A percentile compares a stretch with the other conserved stretches of the same genome.
These are phyloP conservation scores for Dendroctonus valens DNA, from an alignment of 1,140 invertebrate genomes.

Conservation along the genomic window DNA sequence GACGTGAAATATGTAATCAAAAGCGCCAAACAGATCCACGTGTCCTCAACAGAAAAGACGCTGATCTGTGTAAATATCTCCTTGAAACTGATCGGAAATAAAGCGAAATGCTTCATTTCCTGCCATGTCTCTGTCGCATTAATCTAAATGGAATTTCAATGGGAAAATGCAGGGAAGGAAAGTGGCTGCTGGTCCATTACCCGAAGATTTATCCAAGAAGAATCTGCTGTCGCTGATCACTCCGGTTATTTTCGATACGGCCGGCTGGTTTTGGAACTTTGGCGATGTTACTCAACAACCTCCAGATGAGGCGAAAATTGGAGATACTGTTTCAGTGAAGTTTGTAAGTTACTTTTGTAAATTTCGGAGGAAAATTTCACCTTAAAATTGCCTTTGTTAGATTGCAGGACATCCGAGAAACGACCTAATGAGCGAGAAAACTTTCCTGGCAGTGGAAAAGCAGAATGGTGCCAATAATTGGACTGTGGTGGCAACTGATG, in stretches of 20 bases:
- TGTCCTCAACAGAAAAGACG: no score
- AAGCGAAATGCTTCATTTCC: no score
- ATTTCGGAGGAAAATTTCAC: background rate
- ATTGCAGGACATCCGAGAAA: constrained; percentile 84
- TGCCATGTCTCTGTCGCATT: no score
- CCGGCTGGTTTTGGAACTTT: constrained; percentile 69
- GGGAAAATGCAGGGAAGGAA: constrained; percentile 52
- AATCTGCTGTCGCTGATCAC: constrained; percentile 73
- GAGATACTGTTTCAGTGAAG: constrained; percentile 64
- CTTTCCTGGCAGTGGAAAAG: constrained; percentile 71
- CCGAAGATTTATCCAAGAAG: constrained; percentile 65
- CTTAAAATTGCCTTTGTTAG: constrained; percentile 47
- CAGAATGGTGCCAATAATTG: constrained; percentile 60
- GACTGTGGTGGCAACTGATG: constrained; percentile 76
- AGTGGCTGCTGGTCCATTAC: constrained; percentile 65
- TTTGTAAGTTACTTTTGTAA: constrained; percentile 62
- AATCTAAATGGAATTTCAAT: background rate
- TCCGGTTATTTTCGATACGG: constrained; percentile 76
- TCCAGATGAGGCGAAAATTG: constrained; percentile 56
- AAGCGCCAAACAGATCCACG: background rate
- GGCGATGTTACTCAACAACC: constrained; percentile 74
- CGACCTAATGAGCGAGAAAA: constrained; percentile 72
- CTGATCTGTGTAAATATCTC: no score
- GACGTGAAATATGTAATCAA: background rate
- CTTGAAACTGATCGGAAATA: no score